Percentiles rank a stretch among this genome's conserved stretches.
Conservation (phyloP, 1,140 invertebrate genomes). For the Callitettix versicolor region DNA sequence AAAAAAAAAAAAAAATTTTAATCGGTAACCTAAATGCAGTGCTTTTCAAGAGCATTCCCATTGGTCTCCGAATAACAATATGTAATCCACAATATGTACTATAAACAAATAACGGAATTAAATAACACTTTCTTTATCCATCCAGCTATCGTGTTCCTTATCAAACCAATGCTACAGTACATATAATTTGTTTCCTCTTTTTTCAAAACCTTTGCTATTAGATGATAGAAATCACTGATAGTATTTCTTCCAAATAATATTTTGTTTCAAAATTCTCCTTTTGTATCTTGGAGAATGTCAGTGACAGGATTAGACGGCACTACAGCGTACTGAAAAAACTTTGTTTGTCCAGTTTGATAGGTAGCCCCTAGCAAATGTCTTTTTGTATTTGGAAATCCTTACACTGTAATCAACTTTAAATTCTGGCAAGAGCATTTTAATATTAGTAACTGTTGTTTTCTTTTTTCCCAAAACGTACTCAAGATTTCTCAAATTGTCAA, state of each 20-base stretch:
- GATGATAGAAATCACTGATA: background rate
- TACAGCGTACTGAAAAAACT: background rate
- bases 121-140: background rate
- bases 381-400: background rate
- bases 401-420: too few species aligned
- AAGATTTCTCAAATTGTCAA: too few species aligned
- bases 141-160: background rate
- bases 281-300: background rate
- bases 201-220: background rate
- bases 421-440: too few species aligned
- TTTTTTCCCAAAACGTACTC: too few species aligned
- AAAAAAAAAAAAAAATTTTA: background rate
- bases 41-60: background rate
- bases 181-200: background rate
- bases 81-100: background rate
- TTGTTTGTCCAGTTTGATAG: background rate
- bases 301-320: background rate
- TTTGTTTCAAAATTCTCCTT: background rate
- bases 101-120: background rate
- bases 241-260: background rate
- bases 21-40: background rate
- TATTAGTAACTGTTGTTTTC: too few species aligned
- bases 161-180: background rate
- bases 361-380: background rate
- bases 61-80: background rate